Evolutionary conservation across 2,888 invertebrate genomes (phyloP).

Genomic region (Macrosoma leucophasiata): DNA sequence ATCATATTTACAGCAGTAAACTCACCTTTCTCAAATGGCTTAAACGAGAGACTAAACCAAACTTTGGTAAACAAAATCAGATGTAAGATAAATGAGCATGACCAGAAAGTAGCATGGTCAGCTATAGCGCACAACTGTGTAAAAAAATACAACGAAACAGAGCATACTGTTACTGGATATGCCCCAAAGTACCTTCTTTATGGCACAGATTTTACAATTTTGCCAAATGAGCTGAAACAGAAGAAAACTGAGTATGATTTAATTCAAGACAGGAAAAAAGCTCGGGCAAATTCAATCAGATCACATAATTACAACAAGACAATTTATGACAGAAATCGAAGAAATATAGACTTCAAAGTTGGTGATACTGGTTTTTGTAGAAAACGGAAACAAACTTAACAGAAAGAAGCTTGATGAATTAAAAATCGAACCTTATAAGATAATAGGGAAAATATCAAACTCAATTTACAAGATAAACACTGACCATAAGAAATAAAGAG

Average conservation of each 20-base stretch:
- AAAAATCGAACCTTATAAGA: constrained; percentile 26
- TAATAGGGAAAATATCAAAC: constrained; percentile 27
- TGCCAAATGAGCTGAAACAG: constrained; percentile 11
- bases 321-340: constrained; percentile 12
- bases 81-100: constrained; percentile 20
- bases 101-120: constrained; percentile 1
- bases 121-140: constrained; percentile 1
- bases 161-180: constrained; percentile 15
- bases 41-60: constrained; percentile 20
- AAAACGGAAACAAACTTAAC: constrained; percentile 31
- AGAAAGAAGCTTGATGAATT: constrained; percentile 30
- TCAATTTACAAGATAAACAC: constrained; percentile 30
- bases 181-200: constrained; percentile 15
- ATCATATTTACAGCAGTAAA: constrained; percentile 33
- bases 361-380: constrained; percentile 21
- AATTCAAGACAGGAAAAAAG: constrained; percentile 12
- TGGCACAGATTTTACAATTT: constrained; percentile 11
- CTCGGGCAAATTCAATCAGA: constrained; percentile 14
- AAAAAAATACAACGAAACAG: constrained; percentile 14
- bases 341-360: constrained; percentile 10
- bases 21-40: constrained; percentile 24
- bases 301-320: constrained; percentile 19
- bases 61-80: constrained; percentile 30
- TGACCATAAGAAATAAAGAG: constrained; percentile 25
- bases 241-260: constrained; percentile 6